Percentiles rank a stretch among this genome's conserved stretches.
Conservation (phyloP, 2,113 vertebrate genomes). For the Xyrauchen texanus region DNA sequence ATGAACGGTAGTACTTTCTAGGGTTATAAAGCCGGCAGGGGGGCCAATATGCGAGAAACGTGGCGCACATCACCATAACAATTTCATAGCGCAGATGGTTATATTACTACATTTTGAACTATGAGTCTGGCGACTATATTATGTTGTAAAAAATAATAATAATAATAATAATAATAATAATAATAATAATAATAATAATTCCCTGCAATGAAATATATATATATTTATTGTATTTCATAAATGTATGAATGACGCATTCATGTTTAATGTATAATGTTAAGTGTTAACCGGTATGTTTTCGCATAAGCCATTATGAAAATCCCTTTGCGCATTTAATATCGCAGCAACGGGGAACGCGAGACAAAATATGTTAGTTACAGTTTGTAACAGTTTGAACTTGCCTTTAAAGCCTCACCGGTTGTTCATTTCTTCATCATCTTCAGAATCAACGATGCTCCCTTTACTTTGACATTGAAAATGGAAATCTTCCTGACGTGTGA, state of each 20-base stretch:
- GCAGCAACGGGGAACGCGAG: constrained; percentile 8
- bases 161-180: too few species aligned
- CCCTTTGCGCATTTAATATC: not conserved
- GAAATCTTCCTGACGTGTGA: not conserved
- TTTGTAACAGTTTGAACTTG: constrained; percentile 43
- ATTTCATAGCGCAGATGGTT: not conserved
- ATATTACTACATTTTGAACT: too few species aligned
- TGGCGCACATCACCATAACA: constrained; percentile 9
- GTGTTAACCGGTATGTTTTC: not conserved
- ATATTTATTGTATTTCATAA: too few species aligned
- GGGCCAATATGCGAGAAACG: constrained; percentile 40
- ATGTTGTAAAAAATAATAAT: too few species aligned
- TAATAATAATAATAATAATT: too few species aligned
- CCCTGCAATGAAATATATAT: too few species aligned
- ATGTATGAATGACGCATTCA: not conserved
- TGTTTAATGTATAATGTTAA: constrained; percentile 1
- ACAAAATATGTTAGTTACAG: not conserved
- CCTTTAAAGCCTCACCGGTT: constrained; percentile 48
- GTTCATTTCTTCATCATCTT: constrained; percentile 46
- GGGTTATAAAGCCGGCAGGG: constrained; percentile 12
- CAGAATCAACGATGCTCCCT: constrained; percentile 34
- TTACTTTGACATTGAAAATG: constrained; percentile 10
- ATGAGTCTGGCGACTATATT: too few species aligned
- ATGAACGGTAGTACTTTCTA: constrained; percentile 20
- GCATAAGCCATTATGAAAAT: not conserved